Percentiles rank a stretch among this genome's conserved stretches.
Evolutionary conservation across 2,888 invertebrate species (phyloP).

Genomic region (Heliconius ethilla): DNA sequence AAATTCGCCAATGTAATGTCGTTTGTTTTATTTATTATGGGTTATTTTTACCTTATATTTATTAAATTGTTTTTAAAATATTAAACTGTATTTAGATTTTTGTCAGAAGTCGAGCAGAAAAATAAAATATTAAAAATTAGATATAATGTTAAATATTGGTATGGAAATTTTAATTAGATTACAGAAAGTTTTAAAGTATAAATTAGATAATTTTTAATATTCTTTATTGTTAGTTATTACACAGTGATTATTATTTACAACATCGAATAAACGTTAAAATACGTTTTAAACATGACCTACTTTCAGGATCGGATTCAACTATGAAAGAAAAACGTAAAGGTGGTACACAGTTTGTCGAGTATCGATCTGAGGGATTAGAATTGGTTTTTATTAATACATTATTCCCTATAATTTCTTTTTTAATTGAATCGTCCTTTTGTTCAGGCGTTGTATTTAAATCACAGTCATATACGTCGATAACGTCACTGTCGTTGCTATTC

Average conservation of each 20-base stretch:
- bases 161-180: too few species aligned
- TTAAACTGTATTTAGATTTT: background rate
- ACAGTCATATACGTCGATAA: conserved; percentile 33
- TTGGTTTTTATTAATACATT: conserved; percentile 55
- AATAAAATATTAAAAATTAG: too few species aligned
- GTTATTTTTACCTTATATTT: background rate
- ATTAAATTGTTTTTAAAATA: background rate
- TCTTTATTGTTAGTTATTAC: background rate
- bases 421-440: conserved; percentile 46
- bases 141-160: too few species aligned
- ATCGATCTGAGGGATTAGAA: conserved; percentile 56
- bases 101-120: too few species aligned
- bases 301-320: conserved; percentile 49
- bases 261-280: conserved; percentile 60
- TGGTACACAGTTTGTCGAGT: conserved; percentile 53
- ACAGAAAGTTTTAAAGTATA: too few species aligned
- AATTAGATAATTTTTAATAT: background rate
- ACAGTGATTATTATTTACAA: conserved; percentile 61
- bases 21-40: conserved; percentile 60
- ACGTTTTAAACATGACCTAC: conserved; percentile 58
- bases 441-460: conserved; percentile 36
- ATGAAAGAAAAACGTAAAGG: conserved; percentile 59
- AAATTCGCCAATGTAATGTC: conserved; percentile 74
- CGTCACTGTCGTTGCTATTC: conserved; percentile 46
- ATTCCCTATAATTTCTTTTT: conserved; percentile 37